These are phyloP conservation scores for Spodoptera litura DNA, from an alignment of 1,140 invertebrate species.

Conservation along the genomic window DNA sequence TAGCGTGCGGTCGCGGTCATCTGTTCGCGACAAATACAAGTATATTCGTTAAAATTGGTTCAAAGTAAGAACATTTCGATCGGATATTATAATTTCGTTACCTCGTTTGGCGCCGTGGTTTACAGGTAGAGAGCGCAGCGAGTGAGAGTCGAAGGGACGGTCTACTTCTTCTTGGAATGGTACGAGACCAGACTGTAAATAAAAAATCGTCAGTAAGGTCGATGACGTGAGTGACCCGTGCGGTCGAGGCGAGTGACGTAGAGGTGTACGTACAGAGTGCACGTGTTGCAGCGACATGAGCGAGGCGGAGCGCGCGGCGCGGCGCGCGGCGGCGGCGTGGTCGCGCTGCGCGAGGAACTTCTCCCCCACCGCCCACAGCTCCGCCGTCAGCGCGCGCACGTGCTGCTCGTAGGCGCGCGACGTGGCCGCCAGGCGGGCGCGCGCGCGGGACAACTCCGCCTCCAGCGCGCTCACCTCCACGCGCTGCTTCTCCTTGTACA, in stretches of 20 bases:
- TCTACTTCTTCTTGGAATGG: constrained; percentile 60
- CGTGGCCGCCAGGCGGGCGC: constrained; percentile 81
- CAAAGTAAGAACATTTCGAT: neutral
- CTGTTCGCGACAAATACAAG: constrained; percentile 57
- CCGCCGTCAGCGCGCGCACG: constrained; percentile 84
- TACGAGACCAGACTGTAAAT: constrained; percentile 66
- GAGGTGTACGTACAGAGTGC: constrained; percentile 66
- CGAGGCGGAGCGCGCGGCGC: constrained; percentile 68
- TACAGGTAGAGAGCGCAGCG: constrained; percentile 72
- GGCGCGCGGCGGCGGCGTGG: constrained; percentile 84
- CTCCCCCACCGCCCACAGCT: constrained; percentile 87
- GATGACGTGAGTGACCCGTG: too few relatives aligned
- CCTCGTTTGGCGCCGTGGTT: constrained; percentile 64
- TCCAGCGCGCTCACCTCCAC: constrained; percentile 79
- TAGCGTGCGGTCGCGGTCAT: constrained; percentile 86
- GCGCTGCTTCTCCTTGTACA: constrained; percentile 81
- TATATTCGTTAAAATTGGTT: neutral
- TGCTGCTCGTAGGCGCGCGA: constrained; percentile 87
- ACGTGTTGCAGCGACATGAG: constrained; percentile 81
- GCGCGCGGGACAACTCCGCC: constrained; percentile 73
- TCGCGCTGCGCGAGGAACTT: constrained; percentile 87
- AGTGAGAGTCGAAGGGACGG: constrained; percentile 72
- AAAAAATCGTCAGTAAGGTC: constrained; percentile 17
- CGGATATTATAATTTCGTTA: constrained; percentile 36
- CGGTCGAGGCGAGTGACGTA: neutral